phyloP scores from a whole-genome alignment of 2,797 vertebrate genomes.

The Chromis chromis region DNA sequence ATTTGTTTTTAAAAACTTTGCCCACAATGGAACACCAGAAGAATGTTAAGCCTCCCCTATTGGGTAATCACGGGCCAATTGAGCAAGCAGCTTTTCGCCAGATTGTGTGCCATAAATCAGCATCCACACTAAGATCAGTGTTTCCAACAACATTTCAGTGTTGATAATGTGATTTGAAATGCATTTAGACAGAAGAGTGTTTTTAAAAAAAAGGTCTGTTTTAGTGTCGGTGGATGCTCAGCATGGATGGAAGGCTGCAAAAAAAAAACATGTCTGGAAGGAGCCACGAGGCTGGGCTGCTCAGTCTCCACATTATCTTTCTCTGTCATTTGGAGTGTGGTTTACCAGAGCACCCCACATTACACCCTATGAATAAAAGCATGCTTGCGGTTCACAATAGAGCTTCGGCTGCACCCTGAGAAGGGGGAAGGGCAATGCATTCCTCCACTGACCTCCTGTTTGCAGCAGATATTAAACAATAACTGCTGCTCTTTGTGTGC shows the following conservation, averaged over 20 bases:
- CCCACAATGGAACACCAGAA: slow-evolving; percentile 2
- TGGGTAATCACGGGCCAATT: slow-evolving; percentile 25
- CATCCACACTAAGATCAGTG: slow-evolving; percentile 10
- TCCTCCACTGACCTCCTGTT: slow-evolving; percentile 75
- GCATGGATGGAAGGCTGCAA: not conserved
- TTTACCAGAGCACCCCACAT: slow-evolving; percentile 62
- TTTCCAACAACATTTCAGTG: not conserved
- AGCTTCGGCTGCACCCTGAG: slow-evolving; percentile 57
- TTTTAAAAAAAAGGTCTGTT: not conserved
- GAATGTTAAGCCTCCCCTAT: not conserved
- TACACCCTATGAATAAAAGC: slow-evolving; percentile 73
- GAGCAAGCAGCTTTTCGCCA: slow-evolving; percentile 6
- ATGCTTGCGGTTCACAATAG: slow-evolving; percentile 75
- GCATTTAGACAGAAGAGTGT: not conserved
- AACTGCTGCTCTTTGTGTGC: slow-evolving; percentile 35
- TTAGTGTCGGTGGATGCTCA: not conserved
- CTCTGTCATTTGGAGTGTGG: slow-evolving; percentile 52
- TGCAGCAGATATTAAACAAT: slow-evolving; percentile 74
- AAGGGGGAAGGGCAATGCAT: slow-evolving; percentile 76
- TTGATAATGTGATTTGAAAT: not conserved
- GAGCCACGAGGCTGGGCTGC: slow-evolving; percentile 16
- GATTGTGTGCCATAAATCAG: slow-evolving; percentile 6
- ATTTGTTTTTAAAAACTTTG: slow-evolving; percentile 20
- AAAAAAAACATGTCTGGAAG: not conserved
- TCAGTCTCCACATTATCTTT: slow-evolving; percentile 34